Evolutionary conservation across 2,113 vertebrate species (phyloP).

Genomic region (Cinclus cinclus): DNA sequence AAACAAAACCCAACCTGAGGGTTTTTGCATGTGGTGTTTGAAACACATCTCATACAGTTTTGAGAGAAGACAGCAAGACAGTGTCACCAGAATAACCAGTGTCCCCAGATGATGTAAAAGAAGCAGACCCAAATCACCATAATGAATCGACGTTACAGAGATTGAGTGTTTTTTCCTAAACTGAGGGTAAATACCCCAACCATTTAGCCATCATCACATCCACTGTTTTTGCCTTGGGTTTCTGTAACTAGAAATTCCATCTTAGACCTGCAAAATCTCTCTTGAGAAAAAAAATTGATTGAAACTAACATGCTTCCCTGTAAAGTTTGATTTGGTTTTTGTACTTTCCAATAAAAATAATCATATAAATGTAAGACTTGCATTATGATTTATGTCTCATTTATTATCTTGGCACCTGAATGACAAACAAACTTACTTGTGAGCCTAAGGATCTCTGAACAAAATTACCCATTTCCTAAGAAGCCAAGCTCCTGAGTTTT

Average conservation of each 20-base stretch:
- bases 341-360: slow-evolving; percentile 40
- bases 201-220: not conserved
- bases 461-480: not conserved
- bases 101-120: not conserved
- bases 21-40: not conserved
- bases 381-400: not conserved
- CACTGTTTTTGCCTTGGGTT: not conserved
- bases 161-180: not conserved
- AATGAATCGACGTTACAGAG: not conserved
- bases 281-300: not conserved
- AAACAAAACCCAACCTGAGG: not conserved
- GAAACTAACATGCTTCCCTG: not conserved
- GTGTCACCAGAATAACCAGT: not conserved
- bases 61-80: not conserved
- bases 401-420: slow-evolving; percentile 33
- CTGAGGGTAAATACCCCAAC: not conserved
- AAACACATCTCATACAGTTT: not conserved
- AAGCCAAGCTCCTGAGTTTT: not conserved
- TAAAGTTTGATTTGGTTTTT: not conserved
- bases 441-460: not conserved
- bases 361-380: not conserved
- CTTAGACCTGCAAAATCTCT: slow-evolving; percentile 1
- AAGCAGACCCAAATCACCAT: not conserved
- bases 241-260: slow-evolving; percentile 14
- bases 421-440: not conserved